These are phyloP conservation scores for Oryzias melastigma DNA, from an alignment of 2,113 vertebrate species.

Conservation along the genomic window DNA sequence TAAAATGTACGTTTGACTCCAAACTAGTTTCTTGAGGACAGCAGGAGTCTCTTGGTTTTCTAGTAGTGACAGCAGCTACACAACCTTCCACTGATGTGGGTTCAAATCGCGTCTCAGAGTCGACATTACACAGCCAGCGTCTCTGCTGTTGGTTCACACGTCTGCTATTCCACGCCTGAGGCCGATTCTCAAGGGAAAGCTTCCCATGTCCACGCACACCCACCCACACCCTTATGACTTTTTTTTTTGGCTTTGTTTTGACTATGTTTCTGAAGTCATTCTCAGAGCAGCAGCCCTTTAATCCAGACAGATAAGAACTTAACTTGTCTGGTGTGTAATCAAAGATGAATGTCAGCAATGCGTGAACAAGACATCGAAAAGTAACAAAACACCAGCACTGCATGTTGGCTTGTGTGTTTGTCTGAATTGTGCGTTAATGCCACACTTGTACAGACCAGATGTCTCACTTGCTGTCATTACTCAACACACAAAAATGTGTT, in stretches of 20 bases:
- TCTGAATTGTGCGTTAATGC: conserved; percentile 16
- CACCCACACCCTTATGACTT: conserved; percentile 30
- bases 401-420: not conserved
- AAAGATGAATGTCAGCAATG: conserved; percentile 40
- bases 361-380: conserved; percentile 13
- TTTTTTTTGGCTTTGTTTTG: conserved; percentile 45
- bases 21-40: not conserved
- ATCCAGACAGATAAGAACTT: conserved; percentile 43
- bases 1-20: not conserved
- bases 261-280: conserved; percentile 44
- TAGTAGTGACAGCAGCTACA: conserved; percentile 14
- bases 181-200: conserved; percentile 55
- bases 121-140: conserved; percentile 26
- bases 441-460: conserved; percentile 19
- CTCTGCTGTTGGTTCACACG: conserved; percentile 39
- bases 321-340: conserved; percentile 38
- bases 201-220: conserved; percentile 27
- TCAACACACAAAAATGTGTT: conserved; percentile 14
- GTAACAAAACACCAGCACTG: conserved; percentile 10
- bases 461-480: conserved; percentile 21
- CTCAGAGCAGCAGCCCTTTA: conserved; percentile 33
- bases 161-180: conserved; percentile 46
- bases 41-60: conserved; percentile 17
- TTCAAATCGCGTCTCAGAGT: conserved; percentile 21
- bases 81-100: conserved; percentile 33